Percentiles rank a stretch among this genome's conserved stretches.
These are phyloP conservation scores for Phymastichus coffea DNA, from an alignment of 1,140 invertebrate genomes.

Conservation along the genomic window DNA sequence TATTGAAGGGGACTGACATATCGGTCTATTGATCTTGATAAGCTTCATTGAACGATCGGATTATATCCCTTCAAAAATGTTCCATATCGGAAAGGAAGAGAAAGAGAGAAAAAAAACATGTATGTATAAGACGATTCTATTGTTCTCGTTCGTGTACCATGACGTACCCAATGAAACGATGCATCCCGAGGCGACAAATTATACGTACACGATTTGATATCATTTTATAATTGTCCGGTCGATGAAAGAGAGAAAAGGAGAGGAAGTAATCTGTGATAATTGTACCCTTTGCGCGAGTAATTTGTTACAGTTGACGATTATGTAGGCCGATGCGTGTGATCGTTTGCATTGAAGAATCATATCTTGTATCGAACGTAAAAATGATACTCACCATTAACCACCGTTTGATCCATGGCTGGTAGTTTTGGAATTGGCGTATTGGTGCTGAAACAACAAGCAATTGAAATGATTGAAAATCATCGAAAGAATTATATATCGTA, in stretches of 20 bases:
- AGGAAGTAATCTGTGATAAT: constrained; percentile 7
- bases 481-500: too few relatives aligned
- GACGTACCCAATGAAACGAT: background rate
- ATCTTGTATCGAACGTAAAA: too few relatives aligned
- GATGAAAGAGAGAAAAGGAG: too few relatives aligned
- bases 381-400: constrained; percentile 40
- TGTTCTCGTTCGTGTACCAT: constrained; percentile 14
- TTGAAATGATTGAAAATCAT: too few relatives aligned
- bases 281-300: background rate
- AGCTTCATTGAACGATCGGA: constrained; percentile 3
- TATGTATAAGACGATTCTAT: background rate
- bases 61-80: background rate
- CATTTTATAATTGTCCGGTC: background rate
- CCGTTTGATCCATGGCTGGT: constrained; percentile 43
- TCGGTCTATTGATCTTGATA: constrained; percentile 1
- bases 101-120: background rate
- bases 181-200: background rate
- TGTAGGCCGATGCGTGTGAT: background rate
- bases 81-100: background rate
- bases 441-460: constrained; percentile 40
- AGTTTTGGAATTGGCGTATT: constrained; percentile 43
- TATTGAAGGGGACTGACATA: too few relatives aligned
- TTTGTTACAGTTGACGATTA: background rate
- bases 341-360: too few relatives aligned
- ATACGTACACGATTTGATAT: background rate